phyloP scores from a whole-genome alignment of 1,140 invertebrate species.

The Agrypnia vestita region DNA sequence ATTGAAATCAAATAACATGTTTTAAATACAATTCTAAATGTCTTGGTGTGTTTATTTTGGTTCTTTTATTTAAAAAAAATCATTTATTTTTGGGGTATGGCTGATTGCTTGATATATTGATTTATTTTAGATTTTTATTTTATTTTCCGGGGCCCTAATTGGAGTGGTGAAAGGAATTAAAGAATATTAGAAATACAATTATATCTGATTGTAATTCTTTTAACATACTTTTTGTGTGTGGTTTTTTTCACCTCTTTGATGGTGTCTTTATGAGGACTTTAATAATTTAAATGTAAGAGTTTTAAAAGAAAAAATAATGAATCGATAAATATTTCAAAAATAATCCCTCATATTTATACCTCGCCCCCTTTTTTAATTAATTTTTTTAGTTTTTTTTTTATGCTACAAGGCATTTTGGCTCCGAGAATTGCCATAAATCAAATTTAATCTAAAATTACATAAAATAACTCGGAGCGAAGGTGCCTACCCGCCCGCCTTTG shows the following conservation, averaged over 20 bases:
- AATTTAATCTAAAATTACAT: neutral
- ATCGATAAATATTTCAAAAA: neutral
- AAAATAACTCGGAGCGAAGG: neutral
- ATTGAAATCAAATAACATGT: constrained; percentile 42
- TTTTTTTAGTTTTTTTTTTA: constrained; percentile 9
- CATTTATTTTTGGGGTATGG: constrained; percentile 59
- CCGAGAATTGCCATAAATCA: neutral
- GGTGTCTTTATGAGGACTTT: neutral
- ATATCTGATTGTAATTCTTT: neutral
- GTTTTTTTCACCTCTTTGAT: constrained; percentile 22
- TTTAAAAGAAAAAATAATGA: neutral
- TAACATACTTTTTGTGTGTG: neutral
- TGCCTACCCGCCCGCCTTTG: neutral
- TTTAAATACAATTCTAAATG: constrained; percentile 54
- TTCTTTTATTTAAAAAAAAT: constrained; percentile 41
- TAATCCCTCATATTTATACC: neutral
- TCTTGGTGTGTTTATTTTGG: constrained; percentile 59
- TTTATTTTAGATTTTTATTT: constrained; percentile 51
- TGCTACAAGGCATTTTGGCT: neutral
- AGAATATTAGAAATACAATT: neutral
- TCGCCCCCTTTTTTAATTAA: neutral
- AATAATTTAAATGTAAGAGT: neutral
- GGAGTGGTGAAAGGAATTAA: neutral
- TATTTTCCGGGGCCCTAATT: neutral
- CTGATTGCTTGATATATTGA: constrained; percentile 55